phyloP scores from a whole-genome alignment of 2,888 invertebrate species.

The Gonocerus acuteangulatus region DNA sequence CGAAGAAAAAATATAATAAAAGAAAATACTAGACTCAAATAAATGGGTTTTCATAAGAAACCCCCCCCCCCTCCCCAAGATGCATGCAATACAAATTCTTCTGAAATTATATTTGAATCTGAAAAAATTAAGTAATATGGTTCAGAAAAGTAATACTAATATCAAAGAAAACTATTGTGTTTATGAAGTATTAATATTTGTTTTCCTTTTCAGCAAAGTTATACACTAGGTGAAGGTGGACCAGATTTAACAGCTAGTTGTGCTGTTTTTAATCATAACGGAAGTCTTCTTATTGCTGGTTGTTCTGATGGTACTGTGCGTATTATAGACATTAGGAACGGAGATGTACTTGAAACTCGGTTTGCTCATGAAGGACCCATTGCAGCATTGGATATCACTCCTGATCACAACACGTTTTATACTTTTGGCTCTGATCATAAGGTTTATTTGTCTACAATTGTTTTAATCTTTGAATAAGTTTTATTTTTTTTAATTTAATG shows the following conservation, averaged over 20 bases:
- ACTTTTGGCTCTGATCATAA: slow-evolving; percentile 52
- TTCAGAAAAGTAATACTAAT: too few species aligned
- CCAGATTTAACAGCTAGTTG: slow-evolving; percentile 44
- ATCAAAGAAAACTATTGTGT: too few species aligned
- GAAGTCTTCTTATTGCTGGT: slow-evolving; percentile 52
- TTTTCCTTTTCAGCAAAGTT: slow-evolving; percentile 34
- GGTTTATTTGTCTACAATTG: too few species aligned
- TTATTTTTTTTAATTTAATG: background rate
- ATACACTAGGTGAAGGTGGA: slow-evolving; percentile 34
- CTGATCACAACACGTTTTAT: slow-evolving; percentile 52
- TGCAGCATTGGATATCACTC: slow-evolving; percentile 49
- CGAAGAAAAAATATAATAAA: too few species aligned
- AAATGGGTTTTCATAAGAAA: too few species aligned
- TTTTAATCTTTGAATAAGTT: background rate
- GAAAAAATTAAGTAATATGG: too few species aligned
- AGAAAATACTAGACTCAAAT: too few species aligned
- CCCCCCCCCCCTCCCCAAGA: too few species aligned
- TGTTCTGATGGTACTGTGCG: slow-evolving; percentile 52
- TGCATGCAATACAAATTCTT: too few species aligned
- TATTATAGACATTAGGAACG: slow-evolving; percentile 50
- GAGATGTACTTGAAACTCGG: slow-evolving; percentile 51
- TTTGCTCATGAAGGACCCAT: slow-evolving; percentile 50
- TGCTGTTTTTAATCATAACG: slow-evolving; percentile 53
- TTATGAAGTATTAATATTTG: too few species aligned
- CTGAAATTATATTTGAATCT: too few species aligned